Conservation (phyloP, 2,797 vertebrate genomes). For the Echiichthys vipera region DNA sequence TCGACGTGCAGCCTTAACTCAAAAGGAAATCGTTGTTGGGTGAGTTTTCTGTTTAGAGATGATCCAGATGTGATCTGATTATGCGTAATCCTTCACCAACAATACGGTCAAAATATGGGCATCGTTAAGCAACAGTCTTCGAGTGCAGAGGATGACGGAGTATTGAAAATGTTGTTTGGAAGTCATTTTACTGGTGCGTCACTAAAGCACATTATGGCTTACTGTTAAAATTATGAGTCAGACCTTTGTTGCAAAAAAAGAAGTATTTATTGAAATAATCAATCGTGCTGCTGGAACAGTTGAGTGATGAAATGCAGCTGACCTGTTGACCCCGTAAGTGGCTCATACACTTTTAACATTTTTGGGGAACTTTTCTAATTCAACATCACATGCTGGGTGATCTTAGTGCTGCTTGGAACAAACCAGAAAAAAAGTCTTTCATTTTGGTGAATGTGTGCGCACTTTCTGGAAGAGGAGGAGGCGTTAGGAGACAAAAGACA, state of each 20-base stretch:
- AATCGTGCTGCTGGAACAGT: slow-evolving; percentile 4
- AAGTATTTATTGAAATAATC: slow-evolving; percentile 13
- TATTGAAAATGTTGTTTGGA: neutral
- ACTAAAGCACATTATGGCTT: neutral
- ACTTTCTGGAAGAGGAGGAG: neutral
- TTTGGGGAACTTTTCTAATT: slow-evolving; percentile 2
- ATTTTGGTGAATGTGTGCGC: neutral
- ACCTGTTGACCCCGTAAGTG: slow-evolving; percentile 62
- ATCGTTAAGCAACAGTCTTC: neutral
- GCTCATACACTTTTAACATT: neutral
- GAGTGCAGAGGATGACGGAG: neutral
- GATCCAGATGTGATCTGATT: neutral
- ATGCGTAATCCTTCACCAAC: neutral
- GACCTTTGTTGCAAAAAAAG: slow-evolving; percentile 13
- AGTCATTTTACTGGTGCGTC: slow-evolving; percentile 1
- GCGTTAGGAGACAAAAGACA: slow-evolving; percentile 13
- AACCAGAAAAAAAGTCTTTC: slow-evolving; percentile 23
- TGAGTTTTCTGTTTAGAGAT: neutral
- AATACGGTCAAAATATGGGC: neutral
- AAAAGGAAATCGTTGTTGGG: neutral
- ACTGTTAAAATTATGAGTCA: slow-evolving; percentile 15
- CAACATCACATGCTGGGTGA: slow-evolving; percentile 2
- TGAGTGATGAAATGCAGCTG: slow-evolving; percentile 35
- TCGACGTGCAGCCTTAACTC: neutral
- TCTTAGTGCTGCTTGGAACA: neutral